A percentile compares a stretch with the other conserved stretches of the same genome.
These are phyloP conservation scores for Flexamia atlantica DNA, from an alignment of 2,888 invertebrate species.

Conservation along the genomic window DNA sequence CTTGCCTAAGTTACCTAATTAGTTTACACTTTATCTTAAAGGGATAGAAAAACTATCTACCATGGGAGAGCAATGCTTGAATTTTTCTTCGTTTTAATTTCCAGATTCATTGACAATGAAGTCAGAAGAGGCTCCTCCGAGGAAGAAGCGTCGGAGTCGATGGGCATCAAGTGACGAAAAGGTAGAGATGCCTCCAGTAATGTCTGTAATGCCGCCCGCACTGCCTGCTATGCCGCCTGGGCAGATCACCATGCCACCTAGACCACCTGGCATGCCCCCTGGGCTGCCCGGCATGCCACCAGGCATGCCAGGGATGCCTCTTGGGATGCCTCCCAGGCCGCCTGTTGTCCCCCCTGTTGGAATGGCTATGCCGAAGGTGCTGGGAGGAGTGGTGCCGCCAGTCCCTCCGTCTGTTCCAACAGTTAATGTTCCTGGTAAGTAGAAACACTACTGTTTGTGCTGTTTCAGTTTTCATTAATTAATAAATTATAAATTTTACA, in stretches of 20 bases:
- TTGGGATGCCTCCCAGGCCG: constrained; percentile 3
- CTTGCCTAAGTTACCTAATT: no score
- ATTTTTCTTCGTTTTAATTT: neutral
- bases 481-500: no score
- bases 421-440: constrained; percentile 67
- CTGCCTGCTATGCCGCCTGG: constrained; percentile 12
- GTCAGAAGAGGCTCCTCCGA: constrained; percentile 4
- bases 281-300: constrained; percentile 5
- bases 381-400: constrained; percentile 44
- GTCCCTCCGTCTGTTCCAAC: constrained; percentile 65
- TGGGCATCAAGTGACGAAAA: constrained; percentile 61
- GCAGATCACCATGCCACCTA: neutral
- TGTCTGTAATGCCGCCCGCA: neutral
- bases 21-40: no score
- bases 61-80: no score
- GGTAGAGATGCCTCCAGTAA: constrained; percentile 26
- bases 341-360: constrained; percentile 52
- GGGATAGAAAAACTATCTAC: no score
- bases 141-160: constrained; percentile 61
- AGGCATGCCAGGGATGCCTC: neutral
- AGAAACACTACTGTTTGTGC: no score
- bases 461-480: no score
- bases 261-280: neutral
- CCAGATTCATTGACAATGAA: constrained; percentile 1
- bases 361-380: constrained; percentile 55